Evolutionary conservation across 2,888 invertebrate species (phyloP), one percentile per base, ranked within the genome.

Genomic region (Pyralis farinalis): DNA sequence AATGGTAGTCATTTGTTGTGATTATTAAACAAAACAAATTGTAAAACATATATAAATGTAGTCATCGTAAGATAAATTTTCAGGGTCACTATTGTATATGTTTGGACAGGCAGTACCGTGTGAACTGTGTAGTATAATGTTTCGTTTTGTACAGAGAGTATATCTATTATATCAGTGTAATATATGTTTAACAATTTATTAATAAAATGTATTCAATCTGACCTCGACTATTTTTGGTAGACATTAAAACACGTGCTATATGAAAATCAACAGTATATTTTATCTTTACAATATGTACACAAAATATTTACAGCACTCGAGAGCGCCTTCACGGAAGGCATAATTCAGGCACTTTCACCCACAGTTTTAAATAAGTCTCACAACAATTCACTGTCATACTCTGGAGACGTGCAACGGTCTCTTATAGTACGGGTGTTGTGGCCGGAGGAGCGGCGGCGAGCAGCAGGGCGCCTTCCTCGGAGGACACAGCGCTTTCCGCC

Each of bases 301-400:
- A 51, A 71, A 12, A 64, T 79, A 58, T 77, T 72, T 75, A 79
- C 51, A 54, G 77, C 51, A 54, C 58, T 66, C 79, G 80, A 79
- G 80, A 76, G 54, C 58, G 63, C 87, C 87, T 88, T 87, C 87
- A 87, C 87, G 71, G 87, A 88, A 87, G 87, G 85, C 79, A 85
- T 58, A 59, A 43, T 47, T 44, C 12, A 62, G 64, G 59, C 66
- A 72, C 70, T 67, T 56, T 51, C 33, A 45, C 42, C 51, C 47
- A 16, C 16, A 16, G 16, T 51, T 37, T 28, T 31, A 29, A 37
- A 40, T 39, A 37, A 47, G 46, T 57, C 55, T 55, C 45, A 54
- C 47, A 46, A 37, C 32, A 25, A 25, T 30, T 42, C 20, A 27
- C 31, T 11, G 39, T 81, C 69, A 90, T 40, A 90, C 90, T 36